Conservation (phyloP, 1,140 invertebrate genomes). For the Drosophila tani region DNA sequence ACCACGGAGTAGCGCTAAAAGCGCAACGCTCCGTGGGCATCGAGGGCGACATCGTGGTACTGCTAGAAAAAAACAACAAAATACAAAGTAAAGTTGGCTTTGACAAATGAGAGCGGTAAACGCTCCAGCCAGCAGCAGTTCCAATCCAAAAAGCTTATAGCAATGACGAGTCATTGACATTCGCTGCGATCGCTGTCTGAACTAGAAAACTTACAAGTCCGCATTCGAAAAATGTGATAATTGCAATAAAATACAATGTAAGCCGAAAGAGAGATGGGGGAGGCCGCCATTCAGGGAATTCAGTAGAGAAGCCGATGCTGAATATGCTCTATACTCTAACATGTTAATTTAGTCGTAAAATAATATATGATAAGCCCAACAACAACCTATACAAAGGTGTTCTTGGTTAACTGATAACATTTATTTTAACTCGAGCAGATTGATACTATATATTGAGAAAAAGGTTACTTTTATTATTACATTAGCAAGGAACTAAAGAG, state of each 20-base stretch:
- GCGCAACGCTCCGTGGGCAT: slow-evolving; percentile 74
- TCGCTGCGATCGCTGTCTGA: slow-evolving; percentile 57
- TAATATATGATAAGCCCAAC: too few relatives aligned
- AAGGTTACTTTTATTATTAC: too few relatives aligned
- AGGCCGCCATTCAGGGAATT: too few relatives aligned
- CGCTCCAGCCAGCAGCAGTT: slow-evolving; percentile 43
- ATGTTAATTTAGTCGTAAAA: background rate
- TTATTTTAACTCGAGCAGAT: too few relatives aligned
- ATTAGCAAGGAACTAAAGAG: background rate
- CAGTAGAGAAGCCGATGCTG: background rate
- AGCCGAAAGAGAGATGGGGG: background rate
- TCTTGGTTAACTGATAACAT: too few relatives aligned
- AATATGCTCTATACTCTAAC: background rate
- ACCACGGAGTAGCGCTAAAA: slow-evolving; percentile 67
- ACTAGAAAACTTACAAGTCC: slow-evolving; percentile 66
- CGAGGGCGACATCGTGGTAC: slow-evolving; percentile 62
- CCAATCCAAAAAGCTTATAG: slow-evolving; percentile 34
- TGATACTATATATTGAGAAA: too few relatives aligned
- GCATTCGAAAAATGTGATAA: slow-evolving; percentile 62
- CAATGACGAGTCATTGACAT: slow-evolving; percentile 73
- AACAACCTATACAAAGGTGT: too few relatives aligned
- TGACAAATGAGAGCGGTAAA: slow-evolving; percentile 74
- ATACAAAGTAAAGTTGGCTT: slow-evolving; percentile 36
- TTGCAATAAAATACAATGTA: slow-evolving; percentile 47
- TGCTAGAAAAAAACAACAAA: background rate